Conservation (phyloP, 2,888 invertebrate genomes). For the Sphinx pinastri region DNA sequence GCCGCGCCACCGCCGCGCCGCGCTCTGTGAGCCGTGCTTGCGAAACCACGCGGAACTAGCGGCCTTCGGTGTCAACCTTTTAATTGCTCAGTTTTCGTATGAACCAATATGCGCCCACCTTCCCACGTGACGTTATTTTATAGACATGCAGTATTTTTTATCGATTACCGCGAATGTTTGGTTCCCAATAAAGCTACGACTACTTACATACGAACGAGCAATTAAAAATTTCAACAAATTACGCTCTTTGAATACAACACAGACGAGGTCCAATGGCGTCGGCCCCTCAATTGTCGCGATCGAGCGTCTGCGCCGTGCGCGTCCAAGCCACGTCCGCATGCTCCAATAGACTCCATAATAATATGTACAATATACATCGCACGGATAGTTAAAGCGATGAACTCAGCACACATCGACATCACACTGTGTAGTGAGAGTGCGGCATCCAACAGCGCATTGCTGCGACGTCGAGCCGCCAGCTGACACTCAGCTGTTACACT, state of each 20-base stretch:
- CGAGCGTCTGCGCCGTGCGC: slow-evolving; percentile 46
- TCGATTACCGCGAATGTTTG: neutral
- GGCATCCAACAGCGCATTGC: slow-evolving; percentile 45
- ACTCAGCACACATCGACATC: slow-evolving; percentile 33
- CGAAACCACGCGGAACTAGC: slow-evolving; percentile 73
- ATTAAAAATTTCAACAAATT: slow-evolving; percentile 36
- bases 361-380: slow-evolving; percentile 39
- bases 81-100: slow-evolving; percentile 56
- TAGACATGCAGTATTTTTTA: neutral
- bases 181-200: neutral
- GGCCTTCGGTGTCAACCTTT: slow-evolving; percentile 80
- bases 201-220: neutral
- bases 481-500: slow-evolving; percentile 72
- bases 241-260: slow-evolving; percentile 53
- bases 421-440: slow-evolving; percentile 49
- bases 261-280: slow-evolving; percentile 58
- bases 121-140: slow-evolving; percentile 18
- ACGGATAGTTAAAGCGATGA: slow-evolving; percentile 64
- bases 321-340: slow-evolving; percentile 41
- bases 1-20: slow-evolving; percentile 54
- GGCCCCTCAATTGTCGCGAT: slow-evolving; percentile 66
- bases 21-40: slow-evolving; percentile 51
- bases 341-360: slow-evolving; percentile 54
- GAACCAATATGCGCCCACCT: slow-evolving; percentile 18
- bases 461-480: slow-evolving; percentile 46